Evolutionary conservation across 2,797 vertebrate genomes (phyloP).

Genomic region (Nyctibius grandis): DNA sequence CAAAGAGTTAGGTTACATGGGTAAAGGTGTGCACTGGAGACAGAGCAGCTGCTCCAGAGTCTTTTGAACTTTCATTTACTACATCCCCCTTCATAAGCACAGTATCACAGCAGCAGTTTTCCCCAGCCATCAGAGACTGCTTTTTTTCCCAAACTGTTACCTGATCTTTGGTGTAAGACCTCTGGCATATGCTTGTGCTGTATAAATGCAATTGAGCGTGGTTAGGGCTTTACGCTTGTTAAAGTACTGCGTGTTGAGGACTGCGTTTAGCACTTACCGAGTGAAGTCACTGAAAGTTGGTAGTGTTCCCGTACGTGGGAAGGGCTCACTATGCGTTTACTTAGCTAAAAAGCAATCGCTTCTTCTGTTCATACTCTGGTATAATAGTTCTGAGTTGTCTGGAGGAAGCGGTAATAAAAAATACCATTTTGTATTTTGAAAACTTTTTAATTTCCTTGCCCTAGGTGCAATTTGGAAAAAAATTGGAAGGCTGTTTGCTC

Average conservation of each 20-base stretch:
- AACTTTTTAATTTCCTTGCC: not conserved
- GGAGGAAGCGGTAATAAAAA: not conserved
- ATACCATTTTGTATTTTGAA: not conserved
- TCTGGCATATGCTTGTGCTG: not conserved
- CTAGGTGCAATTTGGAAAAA: not conserved
- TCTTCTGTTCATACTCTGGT: not conserved
- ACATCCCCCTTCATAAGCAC: not conserved
- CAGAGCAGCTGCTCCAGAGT: conserved; percentile 24
- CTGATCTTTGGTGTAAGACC: not conserved
- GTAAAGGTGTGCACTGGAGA: not conserved
- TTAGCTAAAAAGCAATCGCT: not conserved
- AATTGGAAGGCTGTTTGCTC: not conserved
- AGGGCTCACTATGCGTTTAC: not conserved
- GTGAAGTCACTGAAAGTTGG: not conserved
- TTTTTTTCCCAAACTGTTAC: not conserved
- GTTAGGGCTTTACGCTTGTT: not conserved
- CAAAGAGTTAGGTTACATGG: not conserved
- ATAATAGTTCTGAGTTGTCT: not conserved
- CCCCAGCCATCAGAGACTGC: not conserved
- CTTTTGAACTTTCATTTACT: conserved; percentile 34
- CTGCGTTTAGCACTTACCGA: not conserved
- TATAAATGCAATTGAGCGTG: not conserved
- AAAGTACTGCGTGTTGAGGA: not conserved
- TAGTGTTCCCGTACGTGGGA: accelerated
- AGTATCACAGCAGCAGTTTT: not conserved